phyloP scores from a whole-genome alignment of 2,797 vertebrate genomes.

The Chelidonichthys spinosus region DNA sequence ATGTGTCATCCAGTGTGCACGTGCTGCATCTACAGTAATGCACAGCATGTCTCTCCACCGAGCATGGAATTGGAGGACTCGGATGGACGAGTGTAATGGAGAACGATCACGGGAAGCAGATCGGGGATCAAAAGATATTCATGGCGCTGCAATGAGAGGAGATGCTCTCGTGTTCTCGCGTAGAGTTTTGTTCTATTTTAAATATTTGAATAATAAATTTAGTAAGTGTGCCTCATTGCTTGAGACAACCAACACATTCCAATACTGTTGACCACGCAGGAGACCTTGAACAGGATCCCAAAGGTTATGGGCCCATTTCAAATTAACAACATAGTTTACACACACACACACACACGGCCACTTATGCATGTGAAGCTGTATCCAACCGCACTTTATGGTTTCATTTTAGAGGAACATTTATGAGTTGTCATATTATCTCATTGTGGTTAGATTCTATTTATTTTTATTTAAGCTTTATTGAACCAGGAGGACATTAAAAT shows the following conservation, averaged over 20 bases:
- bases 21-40: conserved; percentile 28
- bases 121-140: conserved; percentile 60
- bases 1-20: conserved; percentile 9
- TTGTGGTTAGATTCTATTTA: background rate
- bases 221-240: conserved; percentile 65
- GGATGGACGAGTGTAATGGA: conserved; percentile 34
- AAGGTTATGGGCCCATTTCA: conserved; percentile 66
- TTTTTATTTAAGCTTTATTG: background rate
- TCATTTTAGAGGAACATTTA: conserved; percentile 30
- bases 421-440: background rate
- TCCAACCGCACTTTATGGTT: conserved; percentile 9
- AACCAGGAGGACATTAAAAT: background rate
- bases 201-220: conserved; percentile 75
- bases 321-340: conserved; percentile 47
- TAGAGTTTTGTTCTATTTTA: conserved; percentile 69
- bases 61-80: conserved; percentile 27
- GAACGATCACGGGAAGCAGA: conserved; percentile 55
- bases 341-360: conserved; percentile 35
- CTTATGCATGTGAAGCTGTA: conserved; percentile 21
- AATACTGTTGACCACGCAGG: conserved; percentile 59
- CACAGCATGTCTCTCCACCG: conserved; percentile 29
- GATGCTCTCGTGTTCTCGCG: conserved; percentile 70
- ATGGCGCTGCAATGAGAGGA: conserved; percentile 60
- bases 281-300: conserved; percentile 74
- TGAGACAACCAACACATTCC: conserved; percentile 70